Conservation (phyloP, 2,797 vertebrate species). For the Siniperca scherzeri region DNA sequence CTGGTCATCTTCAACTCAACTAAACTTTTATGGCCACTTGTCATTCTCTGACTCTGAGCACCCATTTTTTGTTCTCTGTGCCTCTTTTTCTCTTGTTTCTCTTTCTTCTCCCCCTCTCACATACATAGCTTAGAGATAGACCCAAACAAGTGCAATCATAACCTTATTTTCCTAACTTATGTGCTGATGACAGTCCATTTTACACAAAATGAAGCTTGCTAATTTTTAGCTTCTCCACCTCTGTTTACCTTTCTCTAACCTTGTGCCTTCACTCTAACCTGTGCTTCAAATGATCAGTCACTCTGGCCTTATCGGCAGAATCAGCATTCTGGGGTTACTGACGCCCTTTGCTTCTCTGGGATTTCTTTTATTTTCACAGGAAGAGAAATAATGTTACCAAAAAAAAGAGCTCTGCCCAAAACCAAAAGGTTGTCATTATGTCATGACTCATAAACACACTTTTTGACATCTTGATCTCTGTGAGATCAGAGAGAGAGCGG, state of each 20-base stretch:
- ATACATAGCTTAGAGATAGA: conserved; percentile 13
- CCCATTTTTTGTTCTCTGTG: conserved; percentile 23
- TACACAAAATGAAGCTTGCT: conserved; percentile 19
- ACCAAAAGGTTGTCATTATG: conserved; percentile 64
- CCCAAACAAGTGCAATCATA: conserved; percentile 14
- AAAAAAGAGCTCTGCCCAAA: conserved; percentile 36
- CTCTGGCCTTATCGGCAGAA: conserved; percentile 50
- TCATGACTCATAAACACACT: conserved; percentile 60
- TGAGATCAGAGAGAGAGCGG: conserved; percentile 48
- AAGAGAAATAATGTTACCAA: conserved; percentile 45
- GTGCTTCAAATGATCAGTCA: conserved; percentile 35
- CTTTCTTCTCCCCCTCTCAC: conserved; percentile 2
- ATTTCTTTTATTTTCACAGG: conserved; percentile 61
- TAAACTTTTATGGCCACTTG: conserved; percentile 71
- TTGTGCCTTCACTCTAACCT: conserved; percentile 19
- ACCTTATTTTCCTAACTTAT: conserved; percentile 31
- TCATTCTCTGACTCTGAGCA: conserved; percentile 51
- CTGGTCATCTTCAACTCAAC: conserved; percentile 69
- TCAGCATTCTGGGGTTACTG: conserved; percentile 51
- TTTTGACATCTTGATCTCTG: conserved; percentile 61
- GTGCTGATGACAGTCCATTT: conserved; percentile 8
- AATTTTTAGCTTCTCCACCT: conserved; percentile 12
- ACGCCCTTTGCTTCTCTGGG: conserved; percentile 44
- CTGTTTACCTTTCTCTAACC: conserved; percentile 36
- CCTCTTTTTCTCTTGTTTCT: not conserved